Evolutionary conservation across 2,888 invertebrate genomes (phyloP).

Genomic region (Salpingus planirostris): DNA sequence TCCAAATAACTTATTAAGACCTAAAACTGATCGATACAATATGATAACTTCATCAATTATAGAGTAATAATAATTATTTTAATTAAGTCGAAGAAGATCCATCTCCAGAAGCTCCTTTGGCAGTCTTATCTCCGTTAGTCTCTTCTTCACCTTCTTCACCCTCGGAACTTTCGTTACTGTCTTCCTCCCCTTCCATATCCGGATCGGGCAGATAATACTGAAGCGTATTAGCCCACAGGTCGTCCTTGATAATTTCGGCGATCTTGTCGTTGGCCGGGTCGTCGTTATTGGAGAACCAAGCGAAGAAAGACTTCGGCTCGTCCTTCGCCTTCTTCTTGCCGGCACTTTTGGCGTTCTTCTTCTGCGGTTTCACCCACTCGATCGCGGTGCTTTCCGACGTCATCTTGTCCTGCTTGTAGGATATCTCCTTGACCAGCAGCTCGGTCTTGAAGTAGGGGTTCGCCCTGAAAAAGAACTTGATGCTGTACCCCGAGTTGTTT

Average conservation of each 20-base stretch:
- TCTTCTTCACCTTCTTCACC: slow-evolving; percentile 23
- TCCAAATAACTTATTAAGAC: no score
- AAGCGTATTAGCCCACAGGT: slow-evolving; percentile 78
- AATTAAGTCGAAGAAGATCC: slow-evolving; percentile 12
- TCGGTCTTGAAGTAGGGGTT: slow-evolving; percentile 79
- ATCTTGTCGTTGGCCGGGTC: slow-evolving; percentile 80
- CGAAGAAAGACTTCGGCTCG: slow-evolving; percentile 64
- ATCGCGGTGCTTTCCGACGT: slow-evolving; percentile 67
- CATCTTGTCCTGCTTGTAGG: slow-evolving; percentile 15
- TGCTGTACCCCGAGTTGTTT: slow-evolving; percentile 75
- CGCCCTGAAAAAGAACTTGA: slow-evolving; percentile 67
- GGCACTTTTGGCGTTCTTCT: slow-evolving; percentile 40
- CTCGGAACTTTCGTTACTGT: slow-evolving; percentile 35
- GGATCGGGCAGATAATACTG: slow-evolving; percentile 78
- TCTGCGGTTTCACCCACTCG: slow-evolving; percentile 62
- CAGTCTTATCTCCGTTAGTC: slow-evolving; percentile 10
- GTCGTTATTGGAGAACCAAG: slow-evolving; percentile 73
- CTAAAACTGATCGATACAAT: no score
- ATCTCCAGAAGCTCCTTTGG: slow-evolving; percentile 10
- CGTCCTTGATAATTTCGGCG: slow-evolving; percentile 79
- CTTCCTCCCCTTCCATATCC: slow-evolving; percentile 51
- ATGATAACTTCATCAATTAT: no score
- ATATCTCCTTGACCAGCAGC: slow-evolving; percentile 61
- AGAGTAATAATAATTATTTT: no score
- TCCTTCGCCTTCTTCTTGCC: slow-evolving; percentile 52